Conservation (phyloP, 1,140 invertebrate species). For the Pseudachorutes palmiensis region DNA sequence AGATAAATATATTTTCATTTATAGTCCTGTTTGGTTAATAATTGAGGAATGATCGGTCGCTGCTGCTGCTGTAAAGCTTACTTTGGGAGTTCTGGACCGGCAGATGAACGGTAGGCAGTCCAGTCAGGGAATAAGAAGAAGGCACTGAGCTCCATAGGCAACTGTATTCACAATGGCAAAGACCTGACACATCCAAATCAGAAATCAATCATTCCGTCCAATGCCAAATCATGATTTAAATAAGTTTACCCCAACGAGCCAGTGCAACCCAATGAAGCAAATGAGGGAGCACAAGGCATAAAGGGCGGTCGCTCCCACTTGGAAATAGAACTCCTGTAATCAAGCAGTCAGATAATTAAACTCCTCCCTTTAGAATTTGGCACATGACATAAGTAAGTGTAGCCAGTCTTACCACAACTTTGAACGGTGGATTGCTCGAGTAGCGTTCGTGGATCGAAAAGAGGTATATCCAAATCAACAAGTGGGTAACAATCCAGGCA, state of each 20-base stretch:
- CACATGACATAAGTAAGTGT: neutral
- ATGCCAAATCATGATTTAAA: neutral
- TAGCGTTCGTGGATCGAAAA: slow-evolving; percentile 67
- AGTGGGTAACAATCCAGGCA: slow-evolving; percentile 70
- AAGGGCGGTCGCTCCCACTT: slow-evolving; percentile 56
- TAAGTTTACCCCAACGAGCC: slow-evolving; percentile 49
- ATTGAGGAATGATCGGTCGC: no score
- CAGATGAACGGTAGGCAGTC: slow-evolving; percentile 39
- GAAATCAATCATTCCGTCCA: neutral
- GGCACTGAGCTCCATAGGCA: slow-evolving; percentile 61
- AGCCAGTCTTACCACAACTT: slow-evolving; percentile 53
- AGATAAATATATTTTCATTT: no score
- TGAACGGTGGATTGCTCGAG: slow-evolving; percentile 71
- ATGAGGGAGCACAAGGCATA: slow-evolving; percentile 71
- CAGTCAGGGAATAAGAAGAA: slow-evolving; percentile 68
- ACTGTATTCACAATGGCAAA: slow-evolving; percentile 74
- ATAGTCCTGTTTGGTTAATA: no score
- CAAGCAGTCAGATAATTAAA: slow-evolving; percentile 36
- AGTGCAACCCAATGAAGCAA: slow-evolving; percentile 51
- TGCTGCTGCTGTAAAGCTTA: neutral
- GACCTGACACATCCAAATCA: slow-evolving; percentile 50
- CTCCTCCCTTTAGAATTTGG: no score
- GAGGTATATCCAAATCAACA: slow-evolving; percentile 70
- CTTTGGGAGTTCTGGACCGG: neutral
- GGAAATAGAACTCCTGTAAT: slow-evolving; percentile 69